These are phyloP conservation scores for Callipepla squamata DNA, from an alignment of 2,113 vertebrate genomes.

Conservation along the genomic window DNA sequence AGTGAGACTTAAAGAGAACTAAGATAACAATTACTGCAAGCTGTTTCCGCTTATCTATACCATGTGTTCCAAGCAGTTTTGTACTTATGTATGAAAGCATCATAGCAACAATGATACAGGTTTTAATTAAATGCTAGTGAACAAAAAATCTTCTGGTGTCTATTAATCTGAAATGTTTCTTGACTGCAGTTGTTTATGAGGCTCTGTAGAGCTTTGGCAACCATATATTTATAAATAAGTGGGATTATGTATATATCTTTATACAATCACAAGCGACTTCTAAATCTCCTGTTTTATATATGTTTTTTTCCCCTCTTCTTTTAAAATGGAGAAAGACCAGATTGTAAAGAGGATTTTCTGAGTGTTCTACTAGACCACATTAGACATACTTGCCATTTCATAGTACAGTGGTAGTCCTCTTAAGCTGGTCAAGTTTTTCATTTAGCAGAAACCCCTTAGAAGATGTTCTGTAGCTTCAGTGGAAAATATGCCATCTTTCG, in stretches of 20 bases:
- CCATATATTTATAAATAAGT: not conserved
- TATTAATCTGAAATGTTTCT: conserved; percentile 37
- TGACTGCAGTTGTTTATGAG: not conserved
- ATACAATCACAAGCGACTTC: not conserved
- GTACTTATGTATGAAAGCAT: not conserved
- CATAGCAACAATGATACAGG: not conserved
- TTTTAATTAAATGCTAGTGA: conserved; percentile 27
- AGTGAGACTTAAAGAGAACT: not conserved
- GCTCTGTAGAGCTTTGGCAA: not conserved
- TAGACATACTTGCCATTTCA: not conserved
- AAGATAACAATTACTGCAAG: not conserved
- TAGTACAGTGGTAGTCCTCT: not conserved
- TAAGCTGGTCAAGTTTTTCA: not conserved
- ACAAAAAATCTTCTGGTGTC: not conserved
- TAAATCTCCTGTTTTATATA: not conserved
- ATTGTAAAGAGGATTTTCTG: not conserved
- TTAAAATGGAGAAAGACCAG: not conserved
- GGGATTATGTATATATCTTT: not conserved
- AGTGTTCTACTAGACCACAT: not conserved
- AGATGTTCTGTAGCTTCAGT: not conserved
- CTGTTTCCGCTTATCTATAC: not conserved
- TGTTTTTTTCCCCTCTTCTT: not conserved
- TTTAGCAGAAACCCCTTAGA: not conserved
- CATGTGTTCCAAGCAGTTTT: not conserved
- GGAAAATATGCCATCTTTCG: not conserved